A percentile compares a stretch with the other conserved stretches of the same genome.
phyloP scores from a whole-genome alignment of 2,113 vertebrate genomes.

The Clarias batrachus region DNA sequence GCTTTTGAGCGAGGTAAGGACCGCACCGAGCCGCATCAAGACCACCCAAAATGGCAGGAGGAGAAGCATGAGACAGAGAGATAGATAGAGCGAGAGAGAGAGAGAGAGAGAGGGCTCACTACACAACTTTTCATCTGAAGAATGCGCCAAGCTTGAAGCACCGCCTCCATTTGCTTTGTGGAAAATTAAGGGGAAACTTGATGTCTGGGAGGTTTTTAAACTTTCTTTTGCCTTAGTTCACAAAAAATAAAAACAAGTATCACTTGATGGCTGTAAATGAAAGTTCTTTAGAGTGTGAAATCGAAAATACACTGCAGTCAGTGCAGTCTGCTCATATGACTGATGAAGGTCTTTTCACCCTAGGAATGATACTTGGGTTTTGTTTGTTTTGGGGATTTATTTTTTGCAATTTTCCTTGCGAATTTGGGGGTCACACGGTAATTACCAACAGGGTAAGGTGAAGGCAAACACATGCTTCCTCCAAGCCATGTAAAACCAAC shows the following conservation, averaged over 20 bases:
- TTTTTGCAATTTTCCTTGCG: background rate
- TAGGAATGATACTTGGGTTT: background rate
- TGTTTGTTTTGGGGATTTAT: too few relatives aligned
- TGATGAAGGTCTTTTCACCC: background rate
- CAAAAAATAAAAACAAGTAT: background rate
- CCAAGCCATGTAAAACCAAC: background rate
- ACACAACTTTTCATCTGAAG: background rate
- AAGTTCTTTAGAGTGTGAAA: conserved; percentile 29
- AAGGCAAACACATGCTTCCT: background rate
- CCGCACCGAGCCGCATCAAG: background rate
- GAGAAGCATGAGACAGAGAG: background rate
- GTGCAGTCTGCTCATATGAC: background rate
- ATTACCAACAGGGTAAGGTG: background rate
- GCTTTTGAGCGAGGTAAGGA: background rate
- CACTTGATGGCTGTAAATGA: background rate
- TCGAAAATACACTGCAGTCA: background rate
- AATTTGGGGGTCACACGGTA: background rate
- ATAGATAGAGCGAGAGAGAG: too few relatives aligned
- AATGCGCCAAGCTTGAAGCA: background rate
- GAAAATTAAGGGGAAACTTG: background rate
- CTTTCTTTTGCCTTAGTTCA: background rate
- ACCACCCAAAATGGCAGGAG: background rate
- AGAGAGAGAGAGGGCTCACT: too few relatives aligned
- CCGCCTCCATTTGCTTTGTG: background rate
- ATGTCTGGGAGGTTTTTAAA: conserved; percentile 15